These are phyloP conservation scores for Erethizon dorsatum DNA, from an alignment of 2,797 vertebrate genomes.

Conservation along the genomic window DNA sequence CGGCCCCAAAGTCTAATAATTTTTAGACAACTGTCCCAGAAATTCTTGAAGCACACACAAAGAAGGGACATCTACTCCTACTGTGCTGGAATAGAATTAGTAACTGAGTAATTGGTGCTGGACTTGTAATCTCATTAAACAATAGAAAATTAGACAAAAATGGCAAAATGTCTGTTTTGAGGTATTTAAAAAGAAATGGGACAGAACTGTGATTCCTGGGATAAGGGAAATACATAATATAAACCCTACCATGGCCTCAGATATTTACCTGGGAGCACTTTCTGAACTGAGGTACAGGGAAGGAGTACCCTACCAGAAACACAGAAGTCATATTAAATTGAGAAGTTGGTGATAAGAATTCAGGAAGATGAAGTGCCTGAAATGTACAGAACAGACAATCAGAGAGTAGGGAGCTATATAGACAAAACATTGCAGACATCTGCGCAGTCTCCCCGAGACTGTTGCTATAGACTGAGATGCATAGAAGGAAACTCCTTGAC, in stretches of 20 bases:
- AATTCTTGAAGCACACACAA: neutral
- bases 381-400: neutral
- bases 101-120: neutral
- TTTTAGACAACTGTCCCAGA: neutral
- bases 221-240: neutral
- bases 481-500: neutral
- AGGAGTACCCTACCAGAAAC: neutral
- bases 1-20: neutral
- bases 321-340: neutral
- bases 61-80: neutral
- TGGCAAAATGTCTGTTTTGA: conserved; percentile 12
- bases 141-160: conserved; percentile 14
- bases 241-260: neutral
- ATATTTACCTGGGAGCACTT: neutral
- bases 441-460: neutral
- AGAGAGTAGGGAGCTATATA: neutral
- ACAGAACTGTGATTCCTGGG: neutral
- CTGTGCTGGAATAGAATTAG: neutral
- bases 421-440: neutral
- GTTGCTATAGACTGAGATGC: neutral
- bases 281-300: neutral
- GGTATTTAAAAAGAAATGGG: neutral
- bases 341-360: neutral
- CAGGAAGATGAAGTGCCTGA: neutral
- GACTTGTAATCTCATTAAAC: neutral